A percentile compares a stretch with the other conserved stretches of the same genome.
Evolutionary conservation across 2,113 vertebrate genomes (phyloP).

Genomic region (Irena cyanogastra): DNA sequence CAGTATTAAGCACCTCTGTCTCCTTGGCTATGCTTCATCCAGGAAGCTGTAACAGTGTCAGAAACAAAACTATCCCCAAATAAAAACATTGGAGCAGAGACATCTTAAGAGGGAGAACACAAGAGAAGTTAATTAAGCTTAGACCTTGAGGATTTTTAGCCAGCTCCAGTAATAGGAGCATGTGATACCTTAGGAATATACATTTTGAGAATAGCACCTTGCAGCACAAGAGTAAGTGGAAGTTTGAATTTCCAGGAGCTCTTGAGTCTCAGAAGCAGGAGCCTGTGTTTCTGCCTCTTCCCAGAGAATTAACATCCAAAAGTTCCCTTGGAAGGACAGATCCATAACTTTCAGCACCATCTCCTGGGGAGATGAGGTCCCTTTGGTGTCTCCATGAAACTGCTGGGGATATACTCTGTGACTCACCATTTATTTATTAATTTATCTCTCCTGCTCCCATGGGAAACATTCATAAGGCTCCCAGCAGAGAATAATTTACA

Average conservation of each 20-base stretch:
- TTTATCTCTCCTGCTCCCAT: neutral
- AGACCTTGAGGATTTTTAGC: neutral
- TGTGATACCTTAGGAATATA: neutral
- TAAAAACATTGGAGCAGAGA: neutral
- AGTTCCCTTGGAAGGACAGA: neutral
- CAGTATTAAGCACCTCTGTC: neutral
- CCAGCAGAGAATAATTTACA: neutral
- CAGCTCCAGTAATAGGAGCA: neutral
- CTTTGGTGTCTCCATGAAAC: neutral
- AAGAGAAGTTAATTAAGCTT: neutral
- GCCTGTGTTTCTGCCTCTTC: neutral
- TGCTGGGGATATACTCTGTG: neutral
- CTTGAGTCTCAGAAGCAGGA: neutral
- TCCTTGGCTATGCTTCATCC: accelerated
- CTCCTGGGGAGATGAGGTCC: neutral
- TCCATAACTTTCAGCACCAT: neutral
- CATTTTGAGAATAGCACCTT: neutral
- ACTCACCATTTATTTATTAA: neutral
- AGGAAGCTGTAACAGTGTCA: neutral
- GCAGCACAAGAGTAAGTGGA: neutral
- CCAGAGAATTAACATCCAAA: neutral
- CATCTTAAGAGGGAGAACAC: neutral
- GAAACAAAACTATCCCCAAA: neutral
- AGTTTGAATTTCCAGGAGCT: neutral
- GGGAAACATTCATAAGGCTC: neutral